A percentile compares a stretch with the other conserved stretches of the same genome.
phyloP scores from a whole-genome alignment of 2,113 vertebrate species.

The Poeciliopsis occidentalis region DNA sequence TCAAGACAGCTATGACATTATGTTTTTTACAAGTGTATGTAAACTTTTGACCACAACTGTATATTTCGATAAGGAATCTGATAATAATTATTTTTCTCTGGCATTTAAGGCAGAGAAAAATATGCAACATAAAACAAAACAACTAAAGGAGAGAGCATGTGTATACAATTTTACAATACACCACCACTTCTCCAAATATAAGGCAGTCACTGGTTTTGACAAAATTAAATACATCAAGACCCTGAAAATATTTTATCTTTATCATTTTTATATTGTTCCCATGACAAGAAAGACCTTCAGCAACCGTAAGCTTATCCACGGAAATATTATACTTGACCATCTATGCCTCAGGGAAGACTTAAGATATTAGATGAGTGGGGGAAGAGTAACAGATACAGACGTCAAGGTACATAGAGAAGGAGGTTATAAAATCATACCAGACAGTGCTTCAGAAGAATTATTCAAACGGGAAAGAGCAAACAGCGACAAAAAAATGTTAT shows the following conservation, averaged over 20 bases:
- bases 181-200: conserved; percentile 43
- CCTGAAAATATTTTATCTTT: conserved; percentile 57
- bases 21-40: no score
- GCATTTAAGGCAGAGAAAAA: conserved; percentile 28
- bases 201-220: conserved; percentile 58
- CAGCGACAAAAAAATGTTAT: conserved; percentile 62
- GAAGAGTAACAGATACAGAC: conserved; percentile 44
- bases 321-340: conserved; percentile 68
- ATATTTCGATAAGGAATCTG: conserved; percentile 3
- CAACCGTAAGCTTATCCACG: conserved; percentile 69
- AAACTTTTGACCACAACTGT: no score
- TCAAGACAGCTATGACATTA: no score
- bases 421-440: conserved; percentile 69
- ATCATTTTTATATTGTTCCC: conserved; percentile 78
- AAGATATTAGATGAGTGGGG: conserved; percentile 68
- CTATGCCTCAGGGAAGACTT: conserved; percentile 69
- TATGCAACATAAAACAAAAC: conserved; percentile 55
- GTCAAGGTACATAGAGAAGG: conserved; percentile 45
- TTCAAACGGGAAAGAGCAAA: conserved; percentile 61
- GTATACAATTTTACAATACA: conserved; percentile 55
- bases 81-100: conserved; percentile 27
- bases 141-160: conserved; percentile 49
- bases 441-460: conserved; percentile 66
- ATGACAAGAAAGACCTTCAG: conserved; percentile 77
- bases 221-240: conserved; percentile 71